These are phyloP conservation scores for Zosterops hypoxanthus DNA, from an alignment of 2,113 vertebrate species.

Conservation along the genomic window DNA sequence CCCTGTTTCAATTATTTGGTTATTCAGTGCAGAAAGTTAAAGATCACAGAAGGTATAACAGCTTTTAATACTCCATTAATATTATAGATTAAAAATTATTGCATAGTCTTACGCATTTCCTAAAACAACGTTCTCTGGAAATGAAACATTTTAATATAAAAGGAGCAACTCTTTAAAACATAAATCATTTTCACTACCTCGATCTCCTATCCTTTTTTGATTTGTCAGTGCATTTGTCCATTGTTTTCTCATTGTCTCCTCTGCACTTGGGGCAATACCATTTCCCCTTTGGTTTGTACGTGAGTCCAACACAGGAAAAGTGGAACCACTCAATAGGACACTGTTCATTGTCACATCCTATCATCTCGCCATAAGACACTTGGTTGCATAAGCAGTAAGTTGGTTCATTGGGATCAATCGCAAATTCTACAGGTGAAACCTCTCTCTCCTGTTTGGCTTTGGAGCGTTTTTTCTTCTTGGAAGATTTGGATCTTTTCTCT, in stretches of 20 bases:
- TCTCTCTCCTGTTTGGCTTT: slow-evolving; percentile 91
- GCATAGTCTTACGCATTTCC: slow-evolving; percentile 83
- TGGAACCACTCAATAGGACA: slow-evolving; percentile 97
- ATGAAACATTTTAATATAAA: slow-evolving; percentile 79
- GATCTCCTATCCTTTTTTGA: slow-evolving; percentile 92
- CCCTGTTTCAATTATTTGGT: slow-evolving; percentile 78
- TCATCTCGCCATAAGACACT: slow-evolving; percentile 95
- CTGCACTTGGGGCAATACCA: slow-evolving; percentile 97
- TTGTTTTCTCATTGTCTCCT: slow-evolving; percentile 95
- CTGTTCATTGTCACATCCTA: slow-evolving; percentile 93
- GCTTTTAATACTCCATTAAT: slow-evolving; percentile 80
- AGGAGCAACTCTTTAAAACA: slow-evolving; percentile 71
- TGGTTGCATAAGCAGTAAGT: slow-evolving; percentile 96
- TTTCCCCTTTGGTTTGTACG: slow-evolving; percentile 95
- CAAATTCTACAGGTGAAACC: slow-evolving; percentile 89
- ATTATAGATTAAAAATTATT: slow-evolving; percentile 85
- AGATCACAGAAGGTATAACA: slow-evolving; percentile 78
- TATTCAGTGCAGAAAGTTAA: slow-evolving; percentile 83
- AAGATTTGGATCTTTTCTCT: slow-evolving; percentile 93
- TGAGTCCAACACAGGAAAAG: slow-evolving; percentile 92
- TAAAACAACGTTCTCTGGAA: slow-evolving; percentile 76
- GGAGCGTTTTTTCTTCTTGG: slow-evolving; percentile 94
- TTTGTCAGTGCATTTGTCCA: slow-evolving; percentile 96
- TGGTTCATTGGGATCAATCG: slow-evolving; percentile 94
- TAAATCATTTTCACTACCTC: slow-evolving; percentile 84